Conservation (phyloP, 2,797 vertebrate genomes). For the Choloepus didactylus region DNA sequence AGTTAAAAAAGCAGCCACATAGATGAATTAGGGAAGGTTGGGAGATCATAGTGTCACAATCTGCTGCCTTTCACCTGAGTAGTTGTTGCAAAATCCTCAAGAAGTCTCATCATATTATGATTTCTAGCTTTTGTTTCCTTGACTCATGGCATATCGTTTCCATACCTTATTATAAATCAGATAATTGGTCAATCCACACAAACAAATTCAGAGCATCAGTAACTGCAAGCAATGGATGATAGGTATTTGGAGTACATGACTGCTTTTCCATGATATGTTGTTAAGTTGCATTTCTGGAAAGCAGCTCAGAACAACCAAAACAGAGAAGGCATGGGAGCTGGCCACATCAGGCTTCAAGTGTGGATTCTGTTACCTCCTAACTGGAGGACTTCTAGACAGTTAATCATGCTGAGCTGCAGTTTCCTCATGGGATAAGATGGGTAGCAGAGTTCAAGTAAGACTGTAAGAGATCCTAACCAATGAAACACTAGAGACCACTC, state of each 20-base stretch:
- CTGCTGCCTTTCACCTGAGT: conserved; percentile 17
- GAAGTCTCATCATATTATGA: neutral
- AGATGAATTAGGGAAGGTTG: neutral
- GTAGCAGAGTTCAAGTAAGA: neutral
- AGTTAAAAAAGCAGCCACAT: conserved; percentile 63
- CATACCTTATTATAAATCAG: conserved; percentile 15
- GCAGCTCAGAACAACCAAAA: neutral
- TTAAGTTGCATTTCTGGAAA: conserved; percentile 45
- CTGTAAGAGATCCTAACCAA: neutral
- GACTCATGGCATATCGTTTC: conserved; percentile 24
- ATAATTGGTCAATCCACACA: neutral
- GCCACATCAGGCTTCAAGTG: neutral
- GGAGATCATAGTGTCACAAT: neutral
- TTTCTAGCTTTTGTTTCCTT: conserved; percentile 61
- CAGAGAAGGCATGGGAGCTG: neutral
- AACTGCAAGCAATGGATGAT: neutral
- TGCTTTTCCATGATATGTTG: neutral
- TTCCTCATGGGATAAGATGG: neutral
- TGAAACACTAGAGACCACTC: neutral
- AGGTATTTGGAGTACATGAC: neutral
- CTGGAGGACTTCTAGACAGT: neutral
- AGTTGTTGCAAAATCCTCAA: neutral
- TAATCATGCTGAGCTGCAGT: neutral
- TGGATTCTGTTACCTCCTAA: neutral
- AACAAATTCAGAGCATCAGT: neutral